A percentile compares a stretch with the other conserved stretches of the same genome.
phyloP scores from a whole-genome alignment of 2,113 vertebrate genomes.

The Sylvietta virens region DNA sequence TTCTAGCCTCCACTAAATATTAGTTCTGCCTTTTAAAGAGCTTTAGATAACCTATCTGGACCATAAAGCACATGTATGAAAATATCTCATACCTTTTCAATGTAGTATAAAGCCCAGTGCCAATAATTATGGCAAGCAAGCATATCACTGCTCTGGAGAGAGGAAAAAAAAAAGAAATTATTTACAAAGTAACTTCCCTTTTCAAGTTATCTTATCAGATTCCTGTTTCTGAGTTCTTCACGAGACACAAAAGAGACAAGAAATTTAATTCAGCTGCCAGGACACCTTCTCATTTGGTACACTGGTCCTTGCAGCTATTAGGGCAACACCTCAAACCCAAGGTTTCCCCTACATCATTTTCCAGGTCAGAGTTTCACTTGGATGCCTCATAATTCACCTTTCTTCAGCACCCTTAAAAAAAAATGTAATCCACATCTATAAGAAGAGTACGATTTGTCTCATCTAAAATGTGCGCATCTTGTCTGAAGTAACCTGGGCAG shows the following conservation, averaged over 20 bases:
- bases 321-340: neutral
- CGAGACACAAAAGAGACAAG: neutral
- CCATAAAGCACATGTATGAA: neutral
- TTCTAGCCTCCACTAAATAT: neutral
- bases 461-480: neutral
- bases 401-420: neutral
- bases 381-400: neutral
- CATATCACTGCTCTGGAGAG: constrained; percentile 78
- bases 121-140: constrained; percentile 94
- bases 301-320: neutral
- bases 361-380: neutral
- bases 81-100: constrained; percentile 86
- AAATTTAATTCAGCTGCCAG: neutral
- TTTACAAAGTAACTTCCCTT: neutral
- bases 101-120: constrained; percentile 93
- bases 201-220: neutral
- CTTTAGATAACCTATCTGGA: neutral
- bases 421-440: neutral
- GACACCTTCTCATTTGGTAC: neutral
- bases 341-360: neutral
- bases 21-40: neutral
- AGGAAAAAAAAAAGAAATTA: neutral
- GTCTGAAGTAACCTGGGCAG: neutral
- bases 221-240: neutral
- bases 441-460: neutral